Conservation (phyloP, 2,113 vertebrate species). For the Tamias sibiricus region DNA sequence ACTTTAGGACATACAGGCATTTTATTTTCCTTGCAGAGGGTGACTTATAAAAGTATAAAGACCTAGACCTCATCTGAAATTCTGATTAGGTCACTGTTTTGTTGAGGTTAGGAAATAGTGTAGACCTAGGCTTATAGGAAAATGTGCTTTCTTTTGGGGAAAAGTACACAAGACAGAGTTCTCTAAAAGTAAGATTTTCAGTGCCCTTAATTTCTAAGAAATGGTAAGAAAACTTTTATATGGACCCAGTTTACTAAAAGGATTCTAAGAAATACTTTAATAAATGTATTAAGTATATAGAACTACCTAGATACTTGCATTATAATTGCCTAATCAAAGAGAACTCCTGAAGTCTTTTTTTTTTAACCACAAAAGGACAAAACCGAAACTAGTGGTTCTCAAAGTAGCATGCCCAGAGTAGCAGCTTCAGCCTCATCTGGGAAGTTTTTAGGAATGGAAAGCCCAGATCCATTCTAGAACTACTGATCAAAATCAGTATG, state of each 20-base stretch:
- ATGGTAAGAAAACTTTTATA: not conserved
- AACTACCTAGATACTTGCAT: not conserved
- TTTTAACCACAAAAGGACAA: not conserved
- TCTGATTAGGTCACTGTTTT: not conserved
- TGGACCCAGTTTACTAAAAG: not conserved
- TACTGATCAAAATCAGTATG: not conserved
- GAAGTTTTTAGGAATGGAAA: not conserved
- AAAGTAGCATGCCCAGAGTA: not conserved
- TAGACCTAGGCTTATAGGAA: not conserved
- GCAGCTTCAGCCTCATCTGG: not conserved
- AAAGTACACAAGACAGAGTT: not conserved
- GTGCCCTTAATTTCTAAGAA: not conserved
- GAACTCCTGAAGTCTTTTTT: not conserved
- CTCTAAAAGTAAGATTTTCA: not conserved
- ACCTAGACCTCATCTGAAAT: not conserved
- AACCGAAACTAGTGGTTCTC: not conserved
- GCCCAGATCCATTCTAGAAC: not conserved
- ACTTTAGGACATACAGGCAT: not conserved
- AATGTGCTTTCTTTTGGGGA: not conserved
- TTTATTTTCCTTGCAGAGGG: not conserved
- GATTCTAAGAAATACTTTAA: not conserved
- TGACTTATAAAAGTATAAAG: not conserved
- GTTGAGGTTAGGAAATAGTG: not conserved
- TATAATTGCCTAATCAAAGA: constrained; percentile 5
- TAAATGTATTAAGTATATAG: not conserved